Evolutionary conservation across 2,797 vertebrate genomes (phyloP).

Genomic region (Heterohyrax brucei): DNA sequence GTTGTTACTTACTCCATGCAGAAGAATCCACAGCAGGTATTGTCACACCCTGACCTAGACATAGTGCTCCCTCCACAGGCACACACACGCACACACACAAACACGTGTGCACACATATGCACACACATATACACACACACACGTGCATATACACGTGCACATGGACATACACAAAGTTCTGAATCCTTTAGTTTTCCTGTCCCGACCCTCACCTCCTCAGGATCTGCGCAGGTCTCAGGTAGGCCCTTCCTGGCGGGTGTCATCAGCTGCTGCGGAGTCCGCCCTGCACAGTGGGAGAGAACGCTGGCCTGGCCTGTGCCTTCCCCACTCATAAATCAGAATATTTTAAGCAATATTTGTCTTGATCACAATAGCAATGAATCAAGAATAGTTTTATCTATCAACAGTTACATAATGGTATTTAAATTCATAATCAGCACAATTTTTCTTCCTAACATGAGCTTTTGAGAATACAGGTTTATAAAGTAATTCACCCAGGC

Average conservation of each 20-base stretch:
- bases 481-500: neutral
- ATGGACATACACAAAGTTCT: no score
- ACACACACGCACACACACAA: neutral
- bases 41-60: neutral
- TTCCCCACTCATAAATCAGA: neutral
- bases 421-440: neutral
- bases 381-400: neutral
- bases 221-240: neutral
- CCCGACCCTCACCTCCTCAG: neutral
- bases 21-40: neutral
- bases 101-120: neutral
- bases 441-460: neutral
- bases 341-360: neutral
- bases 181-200: neutral
- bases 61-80: neutral
- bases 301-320: no score
- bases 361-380: neutral
- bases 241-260: neutral
- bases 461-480: neutral
- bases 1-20: neutral
- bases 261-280: no score
- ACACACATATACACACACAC: neutral
- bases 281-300: no score
- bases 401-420: neutral
- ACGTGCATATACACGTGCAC: no score